Conservation (phyloP, 2,113 vertebrate species). For the Ovis aries region ARS-UI_Ramb_v3.0 NC_056072.1:55465501-55466000, state of each 20-base stretch:
- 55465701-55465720: conserved; percentile 14
- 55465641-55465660: background rate
- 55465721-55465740: background rate
- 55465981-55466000: background rate
- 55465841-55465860: background rate
- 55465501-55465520: background rate
- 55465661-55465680: background rate
- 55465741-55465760: background rate
- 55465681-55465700: conserved; percentile 46
- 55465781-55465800: background rate
- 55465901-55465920: too few species aligned
- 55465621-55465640: conserved; percentile 48
- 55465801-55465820: background rate
- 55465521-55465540: background rate
- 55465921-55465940: background rate
- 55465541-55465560: background rate
- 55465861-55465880: background rate
- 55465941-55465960: background rate
- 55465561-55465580: background rate
- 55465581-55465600: background rate
- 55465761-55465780: background rate
- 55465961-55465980: background rate
- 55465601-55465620: background rate
- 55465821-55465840: background rate
- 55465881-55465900: background rate